Conservation (phyloP, 1,140 invertebrate genomes). For the Sminthurides bifidus region DNA sequence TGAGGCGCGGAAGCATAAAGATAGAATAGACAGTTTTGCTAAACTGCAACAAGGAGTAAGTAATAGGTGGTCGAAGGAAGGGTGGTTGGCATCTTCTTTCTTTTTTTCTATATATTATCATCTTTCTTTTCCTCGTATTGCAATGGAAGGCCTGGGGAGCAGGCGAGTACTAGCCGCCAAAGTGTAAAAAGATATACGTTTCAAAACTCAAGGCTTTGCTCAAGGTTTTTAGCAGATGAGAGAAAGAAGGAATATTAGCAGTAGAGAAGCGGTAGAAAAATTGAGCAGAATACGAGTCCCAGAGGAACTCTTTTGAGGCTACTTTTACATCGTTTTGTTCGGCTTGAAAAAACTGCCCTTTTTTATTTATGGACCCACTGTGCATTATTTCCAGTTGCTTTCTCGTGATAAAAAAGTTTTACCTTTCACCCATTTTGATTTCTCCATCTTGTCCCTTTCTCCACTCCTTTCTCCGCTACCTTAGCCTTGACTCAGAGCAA, state of each 20-base stretch:
- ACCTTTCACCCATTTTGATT: slow-evolving; percentile 28
- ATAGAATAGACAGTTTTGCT: not conserved
- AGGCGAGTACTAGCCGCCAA: too few relatives aligned
- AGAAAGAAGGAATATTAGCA: too few relatives aligned
- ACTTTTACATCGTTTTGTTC: slow-evolving; percentile 31
- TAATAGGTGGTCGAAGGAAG: not conserved
- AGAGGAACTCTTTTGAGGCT: slow-evolving; percentile 26
- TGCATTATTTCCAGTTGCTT: slow-evolving; percentile 28
- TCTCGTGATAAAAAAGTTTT: slow-evolving; percentile 22
- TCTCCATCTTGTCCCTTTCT: slow-evolving; percentile 8
- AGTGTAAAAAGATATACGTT: too few relatives aligned
- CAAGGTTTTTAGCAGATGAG: too few relatives aligned
- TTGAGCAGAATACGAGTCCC: slow-evolving; percentile 18
- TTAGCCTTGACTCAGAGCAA: not conserved
- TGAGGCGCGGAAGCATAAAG: not conserved
- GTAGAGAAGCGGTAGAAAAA: too few relatives aligned
- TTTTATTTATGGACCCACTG: slow-evolving; percentile 31
- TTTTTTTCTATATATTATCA: too few relatives aligned
- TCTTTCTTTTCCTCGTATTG: too few relatives aligned
- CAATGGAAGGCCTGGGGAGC: too few relatives aligned
- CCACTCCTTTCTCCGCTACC: not conserved
- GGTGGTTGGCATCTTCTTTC: too few relatives aligned
- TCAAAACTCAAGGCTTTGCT: too few relatives aligned
- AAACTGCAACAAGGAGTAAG: not conserved
- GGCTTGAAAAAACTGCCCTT: slow-evolving; percentile 18